Percentiles rank a stretch among this genome's conserved stretches.
Evolutionary conservation across 2,888 invertebrate genomes (phyloP).

Genomic region (Lapara coniferarum): DNA sequence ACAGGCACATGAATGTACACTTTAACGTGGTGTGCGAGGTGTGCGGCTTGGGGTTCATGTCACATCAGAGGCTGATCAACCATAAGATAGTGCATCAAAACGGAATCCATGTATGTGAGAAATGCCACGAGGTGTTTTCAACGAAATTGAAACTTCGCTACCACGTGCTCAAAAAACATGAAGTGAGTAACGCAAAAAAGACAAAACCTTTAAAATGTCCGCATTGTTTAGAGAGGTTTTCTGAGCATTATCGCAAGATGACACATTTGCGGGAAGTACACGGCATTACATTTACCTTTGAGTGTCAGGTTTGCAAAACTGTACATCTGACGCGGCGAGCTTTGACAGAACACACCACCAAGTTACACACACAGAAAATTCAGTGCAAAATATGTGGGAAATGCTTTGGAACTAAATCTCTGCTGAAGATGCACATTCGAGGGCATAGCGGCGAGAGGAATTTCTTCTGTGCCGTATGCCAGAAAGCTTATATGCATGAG

Average conservation of each 20-base stretch:
- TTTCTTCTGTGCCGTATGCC: slow-evolving; percentile 68
- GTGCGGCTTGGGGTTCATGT: slow-evolving; percentile 75
- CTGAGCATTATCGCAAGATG: slow-evolving; percentile 76
- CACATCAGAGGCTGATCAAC: slow-evolving; percentile 69
- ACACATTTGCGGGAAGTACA: slow-evolving; percentile 72
- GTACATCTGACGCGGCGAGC: slow-evolving; percentile 68
- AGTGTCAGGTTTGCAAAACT: slow-evolving; percentile 66
- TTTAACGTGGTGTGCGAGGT: slow-evolving; percentile 76
- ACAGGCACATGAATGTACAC: slow-evolving; percentile 76
- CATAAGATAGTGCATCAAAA: slow-evolving; percentile 73
- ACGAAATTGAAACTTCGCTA: slow-evolving; percentile 72
- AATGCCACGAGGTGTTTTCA: slow-evolving; percentile 67
- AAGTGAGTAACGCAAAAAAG: slow-evolving; percentile 64
- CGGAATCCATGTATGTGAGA: slow-evolving; percentile 69
- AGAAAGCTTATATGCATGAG: slow-evolving; percentile 76
- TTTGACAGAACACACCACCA: slow-evolving; percentile 73
- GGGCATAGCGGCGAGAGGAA: slow-evolving; percentile 74
- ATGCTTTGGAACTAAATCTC: slow-evolving; percentile 69
- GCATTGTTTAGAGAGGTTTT: slow-evolving; percentile 72
- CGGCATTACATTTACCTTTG: slow-evolving; percentile 70
- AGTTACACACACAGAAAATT: slow-evolving; percentile 69
- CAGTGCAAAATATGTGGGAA: slow-evolving; percentile 73
- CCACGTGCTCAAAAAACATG: slow-evolving; percentile 71
- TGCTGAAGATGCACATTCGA: slow-evolving; percentile 70
- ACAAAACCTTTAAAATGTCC: slow-evolving; percentile 73